Base-by-base conservation (phyloP, 2,797 vertebrate species). In the Petrocephalus sullivani region DNA sequence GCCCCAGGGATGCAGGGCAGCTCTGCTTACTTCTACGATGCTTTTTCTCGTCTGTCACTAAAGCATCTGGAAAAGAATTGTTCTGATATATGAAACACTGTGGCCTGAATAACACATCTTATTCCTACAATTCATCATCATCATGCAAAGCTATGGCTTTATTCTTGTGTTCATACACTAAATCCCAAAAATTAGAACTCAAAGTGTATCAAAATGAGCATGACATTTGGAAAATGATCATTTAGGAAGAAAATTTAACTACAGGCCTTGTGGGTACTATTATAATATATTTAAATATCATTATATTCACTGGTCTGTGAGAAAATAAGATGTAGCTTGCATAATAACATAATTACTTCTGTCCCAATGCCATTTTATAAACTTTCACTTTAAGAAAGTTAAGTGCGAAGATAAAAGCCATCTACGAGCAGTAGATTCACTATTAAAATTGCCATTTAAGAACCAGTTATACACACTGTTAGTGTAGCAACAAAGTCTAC, bases 241-340 rank as follows among this genome's bases (percentile, higher is more conserved):
- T 71, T 71, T 71, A 71, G 64, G 64, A 71, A 71, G 64, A 71
- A 33, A 33, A 71, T 71, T 71, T 71, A 71, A 71, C 28, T 71
- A 37, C 64, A 71, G 28, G 64, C 64, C 64, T 71, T 71, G 64
- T 71, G 64, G 64, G 64, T 71, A 37, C 64, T 33, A 71, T 71
- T 71, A 71, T 71, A 71, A 71, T 71, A 71, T 28, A 49, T 54
- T 83, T 51, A 51, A 83, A 83, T 83, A 51, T 51, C 23, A 49
- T 71, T 71, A 49, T 51, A 49, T 83, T 54, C 81, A n/a, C 28
- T 2, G 64, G 64, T 71, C 64, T 71, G 64, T 71, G 28, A 71
- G 64, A 5, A 71, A 71, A 71, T 71, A 71, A 33, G 28, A 16
- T 37, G 28, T 71, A 71, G 64, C 64, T 71, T 71, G 23, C 33